Evolutionary conservation across 2,888 invertebrate genomes (phyloP).

Genomic region (Clistopyga incitator): DNA sequence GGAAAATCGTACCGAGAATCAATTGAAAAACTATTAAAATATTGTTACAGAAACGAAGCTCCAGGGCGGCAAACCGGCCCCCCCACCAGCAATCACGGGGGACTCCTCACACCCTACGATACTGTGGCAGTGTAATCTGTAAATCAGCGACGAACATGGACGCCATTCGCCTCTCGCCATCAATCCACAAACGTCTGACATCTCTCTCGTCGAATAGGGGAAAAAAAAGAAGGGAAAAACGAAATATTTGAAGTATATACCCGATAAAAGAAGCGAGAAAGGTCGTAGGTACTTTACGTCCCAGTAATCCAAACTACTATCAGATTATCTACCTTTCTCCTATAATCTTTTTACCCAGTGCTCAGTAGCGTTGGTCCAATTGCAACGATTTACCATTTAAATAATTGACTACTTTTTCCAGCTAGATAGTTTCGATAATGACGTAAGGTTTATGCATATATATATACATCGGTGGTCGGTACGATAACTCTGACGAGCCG

Average conservation of each 20-base stretch:
- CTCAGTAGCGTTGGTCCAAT: conserved; percentile 78
- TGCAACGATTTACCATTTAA: conserved; percentile 76
- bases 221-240: conserved; percentile 28
- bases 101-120: conserved; percentile 98
- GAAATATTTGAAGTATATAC: conserved; percentile 37
- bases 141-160: conserved; percentile 83
- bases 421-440: conserved; percentile 68
- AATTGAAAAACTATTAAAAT: conserved; percentile 49
- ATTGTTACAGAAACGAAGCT: conserved; percentile 94
- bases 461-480: conserved; percentile 36
- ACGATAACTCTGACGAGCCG: background rate
- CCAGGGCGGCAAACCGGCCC: conserved; percentile 88
- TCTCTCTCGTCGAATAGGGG: conserved; percentile 44
- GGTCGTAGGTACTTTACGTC: conserved; percentile 51
- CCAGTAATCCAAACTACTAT: conserved; percentile 52
- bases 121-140: conserved; percentile 99
- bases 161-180: conserved; percentile 56
- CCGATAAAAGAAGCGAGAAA: conserved; percentile 39
- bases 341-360: conserved; percentile 53
- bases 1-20: conserved; percentile 8
- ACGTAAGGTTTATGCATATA: conserved; percentile 60
- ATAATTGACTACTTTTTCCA: conserved; percentile 53
- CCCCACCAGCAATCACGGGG: conserved; percentile 86
- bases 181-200: conserved; percentile 53
- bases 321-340: conserved; percentile 46